Conservation (phyloP, 2,113 vertebrate genomes). For the Xiphophorus maculatus region DNA sequence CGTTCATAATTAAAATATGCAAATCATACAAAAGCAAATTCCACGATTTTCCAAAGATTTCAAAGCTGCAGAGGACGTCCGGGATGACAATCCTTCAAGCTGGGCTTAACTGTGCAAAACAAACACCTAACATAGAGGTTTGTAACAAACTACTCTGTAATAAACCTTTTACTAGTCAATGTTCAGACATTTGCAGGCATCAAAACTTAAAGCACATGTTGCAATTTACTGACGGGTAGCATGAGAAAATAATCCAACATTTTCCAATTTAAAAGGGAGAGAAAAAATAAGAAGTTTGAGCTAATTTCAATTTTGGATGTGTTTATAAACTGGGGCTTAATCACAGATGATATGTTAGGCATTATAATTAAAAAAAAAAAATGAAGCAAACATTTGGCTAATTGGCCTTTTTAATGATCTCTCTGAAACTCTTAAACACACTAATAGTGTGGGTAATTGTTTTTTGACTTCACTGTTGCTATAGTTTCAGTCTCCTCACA, state of each 20-base stretch:
- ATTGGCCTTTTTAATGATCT: neutral
- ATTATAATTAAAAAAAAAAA: neutral
- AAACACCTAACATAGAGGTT: too few relatives aligned
- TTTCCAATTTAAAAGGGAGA: neutral
- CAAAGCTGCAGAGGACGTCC: too few relatives aligned
- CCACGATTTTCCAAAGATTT: too few relatives aligned
- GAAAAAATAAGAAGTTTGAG: neutral
- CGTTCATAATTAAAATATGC: too few relatives aligned
- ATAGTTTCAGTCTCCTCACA: neutral
- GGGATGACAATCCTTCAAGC: too few relatives aligned
- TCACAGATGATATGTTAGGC: neutral
- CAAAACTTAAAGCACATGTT: neutral
- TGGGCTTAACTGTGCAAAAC: too few relatives aligned
- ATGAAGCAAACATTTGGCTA: conserved; percentile 10
- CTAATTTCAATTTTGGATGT: neutral
- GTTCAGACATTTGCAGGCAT: neutral
- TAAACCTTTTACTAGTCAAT: too few relatives aligned
- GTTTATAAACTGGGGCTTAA: neutral
- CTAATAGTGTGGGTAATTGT: conserved; percentile 1
- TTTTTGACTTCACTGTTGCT: neutral
- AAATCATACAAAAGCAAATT: too few relatives aligned
- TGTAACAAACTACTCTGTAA: too few relatives aligned
- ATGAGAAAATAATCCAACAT: neutral
- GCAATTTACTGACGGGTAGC: too few relatives aligned
- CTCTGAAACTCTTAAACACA: neutral